These are phyloP conservation scores for Vannuccia rotundouncinata DNA, from an alignment of 2,888 invertebrate genomes.

Conservation along the genomic window DNA sequence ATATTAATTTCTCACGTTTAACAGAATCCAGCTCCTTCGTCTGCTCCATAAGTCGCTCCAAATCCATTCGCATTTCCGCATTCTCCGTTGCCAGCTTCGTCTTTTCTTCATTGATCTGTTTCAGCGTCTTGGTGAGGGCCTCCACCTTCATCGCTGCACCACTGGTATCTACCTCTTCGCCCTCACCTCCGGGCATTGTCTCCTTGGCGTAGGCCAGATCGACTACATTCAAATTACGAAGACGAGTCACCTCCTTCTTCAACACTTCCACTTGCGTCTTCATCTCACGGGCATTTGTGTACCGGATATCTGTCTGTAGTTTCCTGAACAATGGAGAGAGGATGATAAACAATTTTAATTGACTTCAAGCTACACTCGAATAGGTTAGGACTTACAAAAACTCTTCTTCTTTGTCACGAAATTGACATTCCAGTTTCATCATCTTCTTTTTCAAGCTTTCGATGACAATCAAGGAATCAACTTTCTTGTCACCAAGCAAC, in stretches of 20 bases:
- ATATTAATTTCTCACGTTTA: no score
- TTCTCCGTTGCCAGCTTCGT: conserved; percentile 21
- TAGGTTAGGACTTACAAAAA: conserved; percentile 22
- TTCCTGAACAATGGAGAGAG: no score
- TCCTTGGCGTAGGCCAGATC: conserved; percentile 27
- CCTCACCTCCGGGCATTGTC: neutral
- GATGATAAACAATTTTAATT: neutral
- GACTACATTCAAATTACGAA: conserved; percentile 44
- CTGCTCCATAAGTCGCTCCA: conserved; percentile 11
- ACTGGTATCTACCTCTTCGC: conserved; percentile 7
- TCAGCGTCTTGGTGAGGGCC: neutral
- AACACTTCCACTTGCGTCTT: conserved; percentile 51
- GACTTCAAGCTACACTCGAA: neutral
- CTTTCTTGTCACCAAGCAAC: conserved; percentile 50
- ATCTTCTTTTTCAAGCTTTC: conserved; percentile 55
- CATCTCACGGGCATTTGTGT: conserved; percentile 54
- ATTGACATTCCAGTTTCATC: conserved; percentile 52
- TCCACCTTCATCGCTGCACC: neutral
- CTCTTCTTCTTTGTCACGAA: conserved; percentile 48
- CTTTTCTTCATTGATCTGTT: conserved; percentile 13
- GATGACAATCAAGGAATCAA: conserved; percentile 48
- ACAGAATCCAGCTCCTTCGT: neutral
- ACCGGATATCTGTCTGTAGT: conserved; percentile 53
- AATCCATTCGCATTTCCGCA: neutral
- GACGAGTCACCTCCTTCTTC: conserved; percentile 50